Base-by-base conservation (phyloP, 2,888 invertebrate genomes). In the Aricia artaxerxes region DNA sequence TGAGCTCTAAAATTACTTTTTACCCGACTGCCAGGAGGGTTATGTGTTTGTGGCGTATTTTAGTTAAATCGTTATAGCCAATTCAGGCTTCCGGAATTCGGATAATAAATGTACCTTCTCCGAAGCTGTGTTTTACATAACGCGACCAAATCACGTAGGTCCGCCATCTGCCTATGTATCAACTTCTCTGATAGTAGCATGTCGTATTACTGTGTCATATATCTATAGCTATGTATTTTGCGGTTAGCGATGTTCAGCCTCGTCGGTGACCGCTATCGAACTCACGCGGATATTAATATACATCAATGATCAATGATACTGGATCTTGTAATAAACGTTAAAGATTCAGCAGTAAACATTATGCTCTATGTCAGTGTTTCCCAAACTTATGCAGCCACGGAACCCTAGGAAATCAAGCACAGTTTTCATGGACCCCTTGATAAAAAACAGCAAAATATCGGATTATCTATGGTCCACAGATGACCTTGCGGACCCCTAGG, bases 251-350 rank as follows among this genome's bases (percentile, higher is more conserved):
- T 73, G 73, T 75, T 82, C 83, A 85, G 81, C 80, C 79, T 82
- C 82, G 82, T 79, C 80, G 83, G 83, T 86, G 87, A 86, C 86
- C 85, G 86, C 82, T 81, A 81, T 80, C 86, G 85, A 86, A 87
- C 85, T 83, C 84, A 82, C 83, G 81, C 82, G 82, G 84, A 84
- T 85, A 69, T 69, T 38, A 16, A 69, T 69, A 69, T 9, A 69
- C 69, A 31, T 31, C 61, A 3, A 24, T 69, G 69, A 31, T 31
- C 61, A 3, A 24, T 69, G 69, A 69, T 16, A 69, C 5, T 69
- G 69, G 16, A 69, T 35, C 69, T 38, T 1, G 1, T 38, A 35
- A 35, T 35, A 11, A 64, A 31, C 13, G 61, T 24, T 61, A 61
- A 61, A 61, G 24, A 61, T 31, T 61, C n/a, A 44, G 35, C 35